Evolutionary conservation across 2,888 invertebrate genomes (phyloP).

Genomic region (Polyommatus iphigenia): DNA sequence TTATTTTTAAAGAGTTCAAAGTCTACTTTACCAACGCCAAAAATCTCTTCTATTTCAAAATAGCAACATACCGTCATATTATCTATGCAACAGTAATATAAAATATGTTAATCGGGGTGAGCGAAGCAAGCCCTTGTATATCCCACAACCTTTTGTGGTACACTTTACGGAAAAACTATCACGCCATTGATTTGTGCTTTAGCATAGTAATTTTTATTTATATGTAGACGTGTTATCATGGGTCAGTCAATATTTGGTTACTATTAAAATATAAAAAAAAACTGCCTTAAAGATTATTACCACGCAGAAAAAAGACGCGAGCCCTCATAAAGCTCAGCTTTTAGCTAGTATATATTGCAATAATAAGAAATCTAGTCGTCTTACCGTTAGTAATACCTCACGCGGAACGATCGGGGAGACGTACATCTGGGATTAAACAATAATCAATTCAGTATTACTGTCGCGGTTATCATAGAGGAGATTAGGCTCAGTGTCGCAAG

Average conservation of each 20-base stretch:
- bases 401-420: conserved; percentile 36
- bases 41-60: neutral
- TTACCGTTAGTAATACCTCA: conserved; percentile 24
- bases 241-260: too few relatives aligned
- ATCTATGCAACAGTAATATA: neutral
- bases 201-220: too few relatives aligned
- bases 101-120: neutral
- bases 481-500: conserved; percentile 48
- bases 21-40: too few relatives aligned
- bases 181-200: too few relatives aligned
- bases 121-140: neutral
- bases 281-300: too few relatives aligned
- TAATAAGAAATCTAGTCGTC: conserved; percentile 14
- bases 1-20: too few relatives aligned
- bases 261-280: too few relatives aligned
- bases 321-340: too few relatives aligned
- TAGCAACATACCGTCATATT: neutral
- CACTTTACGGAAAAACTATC: too few relatives aligned
- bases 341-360: neutral
- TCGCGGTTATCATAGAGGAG: conserved; percentile 51
- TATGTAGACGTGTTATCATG: too few relatives aligned
- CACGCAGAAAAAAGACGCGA: too few relatives aligned
- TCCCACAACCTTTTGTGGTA: too few relatives aligned
- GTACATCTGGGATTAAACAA: conserved; percentile 50
- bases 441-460: conserved; percentile 55